Conservation (phyloP, 2,797 vertebrate genomes). For the Anas bernieri region DNA sequence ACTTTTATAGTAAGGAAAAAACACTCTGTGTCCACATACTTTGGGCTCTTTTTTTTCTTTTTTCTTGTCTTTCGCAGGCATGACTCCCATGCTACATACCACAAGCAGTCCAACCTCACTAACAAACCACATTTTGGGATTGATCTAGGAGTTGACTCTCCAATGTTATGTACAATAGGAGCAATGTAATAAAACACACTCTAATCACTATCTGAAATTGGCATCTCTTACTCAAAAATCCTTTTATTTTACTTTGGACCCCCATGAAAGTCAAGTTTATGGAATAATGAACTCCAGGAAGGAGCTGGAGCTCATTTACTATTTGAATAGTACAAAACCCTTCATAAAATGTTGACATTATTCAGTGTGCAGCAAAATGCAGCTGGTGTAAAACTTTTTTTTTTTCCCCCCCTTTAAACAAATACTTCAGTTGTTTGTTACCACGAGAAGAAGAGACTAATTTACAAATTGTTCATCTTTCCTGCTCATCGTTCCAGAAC, state of each 20-base stretch:
- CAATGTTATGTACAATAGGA: not conserved
- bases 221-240: slow-evolving; percentile 1
- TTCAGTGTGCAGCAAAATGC: not conserved
- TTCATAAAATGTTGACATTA: slow-evolving; percentile 22
- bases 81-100: not conserved
- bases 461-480: slow-evolving; percentile 37
- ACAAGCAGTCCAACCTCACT: not conserved
- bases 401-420: not conserved
- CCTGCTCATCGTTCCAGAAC: not conserved
- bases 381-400: not conserved
- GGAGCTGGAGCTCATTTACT: slow-evolving; percentile 45
- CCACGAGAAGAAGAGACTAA: not conserved
- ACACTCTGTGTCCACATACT: not conserved
- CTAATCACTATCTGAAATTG: not conserved
- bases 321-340: slow-evolving; percentile 27
- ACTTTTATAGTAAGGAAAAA: slow-evolving; percentile 32
- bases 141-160: not conserved
- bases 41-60: not conserved
- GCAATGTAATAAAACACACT: not conserved
- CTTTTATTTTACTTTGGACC: slow-evolving; percentile 32
- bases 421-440: slow-evolving; percentile 19
- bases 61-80: not conserved
- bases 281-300: slow-evolving; percentile 50
- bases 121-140: not conserved
- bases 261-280: slow-evolving; percentile 35